Percentiles rank a stretch among this genome's conserved stretches.
These are phyloP conservation scores for Helobdella robusta DNA, from an alignment of 2,888 invertebrate genomes.

Conservation along the genomic window DNA sequence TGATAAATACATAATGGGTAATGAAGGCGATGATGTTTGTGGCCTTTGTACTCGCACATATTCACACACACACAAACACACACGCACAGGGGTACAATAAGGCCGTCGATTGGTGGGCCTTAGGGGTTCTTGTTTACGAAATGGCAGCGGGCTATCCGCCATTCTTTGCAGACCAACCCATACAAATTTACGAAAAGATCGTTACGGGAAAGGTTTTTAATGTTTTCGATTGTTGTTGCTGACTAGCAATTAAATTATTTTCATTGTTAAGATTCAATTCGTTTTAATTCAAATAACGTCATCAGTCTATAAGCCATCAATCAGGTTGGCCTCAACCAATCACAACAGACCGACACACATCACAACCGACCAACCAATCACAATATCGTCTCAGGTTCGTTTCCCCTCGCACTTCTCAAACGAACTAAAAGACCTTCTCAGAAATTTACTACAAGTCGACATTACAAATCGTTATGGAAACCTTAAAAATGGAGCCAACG, in stretches of 20 bases:
- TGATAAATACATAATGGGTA: too few species aligned
- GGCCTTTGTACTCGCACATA: too few species aligned
- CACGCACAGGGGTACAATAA: constrained; percentile 73
- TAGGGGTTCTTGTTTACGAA: constrained; percentile 54
- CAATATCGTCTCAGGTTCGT: constrained; percentile 56
- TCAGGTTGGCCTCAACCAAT: background rate
- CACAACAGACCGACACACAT: background rate
- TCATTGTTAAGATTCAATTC: background rate
- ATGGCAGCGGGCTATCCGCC: constrained; percentile 79
- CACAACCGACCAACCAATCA: background rate
- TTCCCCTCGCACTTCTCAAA: constrained; percentile 29
- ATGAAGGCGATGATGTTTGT: too few species aligned
- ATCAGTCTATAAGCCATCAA: background rate
- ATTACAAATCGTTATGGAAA: constrained; percentile 94
- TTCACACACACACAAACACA: too few species aligned
- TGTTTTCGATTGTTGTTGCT: too few species aligned
- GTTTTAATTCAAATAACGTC: background rate
- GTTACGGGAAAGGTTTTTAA: constrained; percentile 93
- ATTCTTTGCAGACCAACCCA: constrained; percentile 98
- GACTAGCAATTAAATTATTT: background rate
- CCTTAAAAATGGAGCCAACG: constrained; percentile 91
- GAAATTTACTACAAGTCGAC: constrained; percentile 69
- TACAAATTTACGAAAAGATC: constrained; percentile 99
- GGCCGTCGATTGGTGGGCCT: constrained; percentile 99
- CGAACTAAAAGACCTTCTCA: constrained; percentile 81